Base-by-base conservation (phyloP, 2,113 vertebrate species). In the Acanthochromis polyacanthus region DNA sequence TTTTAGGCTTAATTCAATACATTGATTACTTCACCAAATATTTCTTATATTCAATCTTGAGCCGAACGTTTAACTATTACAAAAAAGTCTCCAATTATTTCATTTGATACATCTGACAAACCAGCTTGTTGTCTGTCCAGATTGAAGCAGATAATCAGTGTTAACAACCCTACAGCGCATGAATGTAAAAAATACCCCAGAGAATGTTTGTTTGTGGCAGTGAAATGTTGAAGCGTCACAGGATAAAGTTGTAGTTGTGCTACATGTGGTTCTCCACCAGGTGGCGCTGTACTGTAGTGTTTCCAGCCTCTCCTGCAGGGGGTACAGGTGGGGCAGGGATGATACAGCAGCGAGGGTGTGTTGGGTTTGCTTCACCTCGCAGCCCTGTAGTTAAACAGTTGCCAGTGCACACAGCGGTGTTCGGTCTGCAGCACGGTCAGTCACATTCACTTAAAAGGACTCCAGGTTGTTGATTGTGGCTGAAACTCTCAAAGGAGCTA, bases 271-370 rank as follows among this genome's bases (percentile, higher is more conserved):
- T 25, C 5, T 77, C 91, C 91, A 93, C 84, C 78, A 78, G 91
- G 91, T 82, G 87, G 83, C 79, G 77, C 87, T 91, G 86, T 82
- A 86, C 60, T 75, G 89, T 86, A 93, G 91, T 90, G 78, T 89
- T 91, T 89, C 43, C 66, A 73, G 65, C 71, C 69, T 60, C 78
- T 78, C 45, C 48, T 77, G 67, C 60, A 80, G 88, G 84, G 87
- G 80, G 80, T 73, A 78, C 86, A 91, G 91, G 91, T 92, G 81
- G 66, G 76, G 64, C 70, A 66, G 64, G 56, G 75, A 83, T 61
- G 77, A 63, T 19, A 12, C 76, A 66, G 80, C 79, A 45, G 10
- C 23, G 0, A 72, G 82, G 66, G 71, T 10, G 78, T 1, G 60
- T 78, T 71, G 10, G 69, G 48, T 82, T 72, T 19, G 53, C 67